Evolutionary conservation across 1,140 invertebrate species (phyloP), one percentile per base, ranked within the genome.

Genomic region (Euwallacea similis): DNA sequence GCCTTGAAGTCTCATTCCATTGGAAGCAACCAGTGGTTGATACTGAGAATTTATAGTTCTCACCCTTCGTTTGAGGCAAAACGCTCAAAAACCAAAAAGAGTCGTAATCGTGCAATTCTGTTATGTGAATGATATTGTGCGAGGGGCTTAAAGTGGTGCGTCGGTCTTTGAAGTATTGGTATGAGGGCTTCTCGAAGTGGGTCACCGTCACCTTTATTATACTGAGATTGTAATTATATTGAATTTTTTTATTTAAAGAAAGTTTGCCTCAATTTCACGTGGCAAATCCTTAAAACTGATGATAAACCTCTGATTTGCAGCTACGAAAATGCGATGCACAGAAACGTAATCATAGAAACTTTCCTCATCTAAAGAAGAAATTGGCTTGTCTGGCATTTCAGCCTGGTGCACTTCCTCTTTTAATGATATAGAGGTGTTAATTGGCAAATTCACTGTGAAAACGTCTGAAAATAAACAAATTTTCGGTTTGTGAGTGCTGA

Each of bases 61-160:
- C 21, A 33, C 21, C 55, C 41, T 11, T 56, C 11, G 55, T 13
- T 73, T 8, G 71, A 33, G 21, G 66, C 54, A 73, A 44, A n/a
- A 75, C 59, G 8, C 56, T 66, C 47, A 75, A 62, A 56, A 71
- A 75, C 65, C 66, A 56, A 56, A 69, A 75, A 54, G 42, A 47
- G 46, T 75, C 65, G 42, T 66, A 73, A n/a, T 54, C 43, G 11
- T 44, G 41, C 0, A 42, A 21, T 46, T 50, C 10, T 4, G 2
- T 41, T 7, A 62, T 68, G 41, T 56, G 13, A 44, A 73, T 41
- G 6, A 47, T 44, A 7, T 11, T 68, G 41, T 58, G 50, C 2
- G 13, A 43, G 7, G n/a, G 7, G n/a, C 11, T 56, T 2, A 69
- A 11, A 7, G n/a, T 60, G 21, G 43, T 46, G 41, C 13, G 15